Evolutionary conservation across 2,797 vertebrate species (phyloP).

Genomic region (Alcedo atthis): DNA sequence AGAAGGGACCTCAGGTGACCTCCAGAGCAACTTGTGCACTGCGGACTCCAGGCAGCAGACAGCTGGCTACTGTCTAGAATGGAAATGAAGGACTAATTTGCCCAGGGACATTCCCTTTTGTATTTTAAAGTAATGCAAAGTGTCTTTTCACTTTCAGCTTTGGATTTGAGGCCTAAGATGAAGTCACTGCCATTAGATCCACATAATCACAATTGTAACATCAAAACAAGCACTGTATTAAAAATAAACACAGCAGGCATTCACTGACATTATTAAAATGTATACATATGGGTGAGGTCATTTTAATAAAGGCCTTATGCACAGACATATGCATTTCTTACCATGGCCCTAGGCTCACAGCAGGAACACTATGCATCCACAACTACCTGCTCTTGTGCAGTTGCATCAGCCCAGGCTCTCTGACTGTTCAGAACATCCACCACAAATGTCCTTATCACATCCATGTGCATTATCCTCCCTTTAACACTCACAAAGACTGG

Average conservation of each 20-base stretch:
- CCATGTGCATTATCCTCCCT: not conserved
- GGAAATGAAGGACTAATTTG: slow-evolving; percentile 55
- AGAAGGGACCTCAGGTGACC: slow-evolving; percentile 49
- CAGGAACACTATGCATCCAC: slow-evolving; percentile 13
- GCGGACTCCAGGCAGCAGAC: slow-evolving; percentile 61
- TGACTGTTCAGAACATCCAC: not conserved
- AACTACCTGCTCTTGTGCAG: slow-evolving; percentile 4
- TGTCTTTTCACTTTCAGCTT: slow-evolving; percentile 72
- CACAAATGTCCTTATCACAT: not conserved
- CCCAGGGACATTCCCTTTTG: slow-evolving; percentile 59
- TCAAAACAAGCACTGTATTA: slow-evolving; percentile 61
- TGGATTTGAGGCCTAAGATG: slow-evolving; percentile 44
- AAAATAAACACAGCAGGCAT: slow-evolving; percentile 63
- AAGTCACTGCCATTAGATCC: slow-evolving; percentile 50
- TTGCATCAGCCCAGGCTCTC: slow-evolving; percentile 48
- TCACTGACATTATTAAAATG: slow-evolving; percentile 66
- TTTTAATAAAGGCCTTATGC: slow-evolving; percentile 59
- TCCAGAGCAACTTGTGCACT: slow-evolving; percentile 17
- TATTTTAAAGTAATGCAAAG: slow-evolving; percentile 68
- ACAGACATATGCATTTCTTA: slow-evolving; percentile 57
- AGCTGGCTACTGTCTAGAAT: slow-evolving; percentile 58
- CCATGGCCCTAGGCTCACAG: slow-evolving; percentile 38
- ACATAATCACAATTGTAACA: slow-evolving; percentile 68
- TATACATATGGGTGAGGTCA: slow-evolving; percentile 62
- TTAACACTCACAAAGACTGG: not conserved